Evolutionary conservation across 2,113 vertebrate species (phyloP), one percentile per base, ranked within the genome.

Genomic region (Desmodus rotundus): DNA sequence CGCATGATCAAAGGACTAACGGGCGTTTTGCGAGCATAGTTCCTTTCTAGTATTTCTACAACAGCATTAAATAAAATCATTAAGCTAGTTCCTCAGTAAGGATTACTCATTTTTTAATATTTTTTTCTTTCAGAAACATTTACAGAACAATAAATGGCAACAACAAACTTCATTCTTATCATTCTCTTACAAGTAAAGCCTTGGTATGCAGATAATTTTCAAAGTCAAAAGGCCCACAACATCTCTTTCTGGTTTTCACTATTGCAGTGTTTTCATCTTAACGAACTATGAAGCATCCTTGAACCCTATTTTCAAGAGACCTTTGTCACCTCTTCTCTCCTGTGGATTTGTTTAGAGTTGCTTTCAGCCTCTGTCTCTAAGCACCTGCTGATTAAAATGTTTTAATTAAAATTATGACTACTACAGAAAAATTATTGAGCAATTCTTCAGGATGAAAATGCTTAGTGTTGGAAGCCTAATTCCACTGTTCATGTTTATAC

Each of bases 321-420:
- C 31, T 89, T 68, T 56, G 38, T 93, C 82, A 77, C n/a, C 31
- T 74, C 33, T 52, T 67, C n/a, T 31, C 15, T 63, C 43, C 41
- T 16, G 11, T 50, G 76, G 47, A 80, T 95, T 90, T 95, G 58
- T 93, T 94, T 91, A 93, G 84, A 94, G 92, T 77, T 86, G 33
- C 47, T 89, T 68, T 88, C 22, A 43, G 56, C 86, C 14, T 77
- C 89, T 95, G 56, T 83, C 65, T 93, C 78, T 96, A 97, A 97
- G 95, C 15, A 88, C 28, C 96, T 6, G 38, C 82, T 92, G 88
- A 98, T 98, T 97, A 97, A 96, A 96, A 97, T 88, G 92, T 95
- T 98, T 97, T 98, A 98, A 98, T 98, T 98, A 98, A 98, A 98
- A 97, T 97, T 96, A 97, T 98, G 97, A 96, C 96, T 80, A 87